Evolutionary conservation across 2,888 invertebrate genomes (phyloP).

Genomic region (Drosophila siamana): DNA sequence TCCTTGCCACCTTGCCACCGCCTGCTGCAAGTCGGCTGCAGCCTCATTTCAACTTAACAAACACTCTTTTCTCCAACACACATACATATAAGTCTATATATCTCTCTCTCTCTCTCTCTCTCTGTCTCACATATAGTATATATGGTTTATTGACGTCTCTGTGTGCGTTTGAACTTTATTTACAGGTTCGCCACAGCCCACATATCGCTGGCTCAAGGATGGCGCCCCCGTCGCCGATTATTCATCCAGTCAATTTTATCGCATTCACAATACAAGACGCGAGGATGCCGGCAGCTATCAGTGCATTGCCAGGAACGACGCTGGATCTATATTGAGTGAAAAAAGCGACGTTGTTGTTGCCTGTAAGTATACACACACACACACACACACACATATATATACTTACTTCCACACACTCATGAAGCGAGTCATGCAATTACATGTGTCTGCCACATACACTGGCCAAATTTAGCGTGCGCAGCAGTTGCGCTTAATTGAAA

Average conservation of each 20-base stretch:
- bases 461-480: background rate
- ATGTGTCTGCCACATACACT: constrained; percentile 6
- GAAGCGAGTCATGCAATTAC: constrained; percentile 5
- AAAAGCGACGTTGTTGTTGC: constrained; percentile 95
- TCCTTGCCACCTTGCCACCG: background rate
- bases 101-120: no score
- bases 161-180: constrained; percentile 37
- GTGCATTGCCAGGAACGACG: constrained; percentile 95
- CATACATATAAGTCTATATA: background rate
- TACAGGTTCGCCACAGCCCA: constrained; percentile 91
- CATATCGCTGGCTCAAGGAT: constrained; percentile 96
- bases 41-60: constrained; percentile 8
- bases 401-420: background rate
- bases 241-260: constrained; percentile 93
- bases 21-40: constrained; percentile 13
- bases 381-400: background rate
- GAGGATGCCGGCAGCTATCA: constrained; percentile 96
- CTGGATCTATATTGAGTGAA: constrained; percentile 96
- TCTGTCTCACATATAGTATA: no score
- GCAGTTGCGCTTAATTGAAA: no score
- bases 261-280: constrained; percentile 92
- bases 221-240: constrained; percentile 92
- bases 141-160: constrained; percentile 4
- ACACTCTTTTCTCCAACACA: background rate
- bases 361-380: constrained; percentile 89